These are phyloP conservation scores for Trematocara variabile DNA, from an alignment of 2,113 vertebrate species.

Conservation along the genomic window DNA sequence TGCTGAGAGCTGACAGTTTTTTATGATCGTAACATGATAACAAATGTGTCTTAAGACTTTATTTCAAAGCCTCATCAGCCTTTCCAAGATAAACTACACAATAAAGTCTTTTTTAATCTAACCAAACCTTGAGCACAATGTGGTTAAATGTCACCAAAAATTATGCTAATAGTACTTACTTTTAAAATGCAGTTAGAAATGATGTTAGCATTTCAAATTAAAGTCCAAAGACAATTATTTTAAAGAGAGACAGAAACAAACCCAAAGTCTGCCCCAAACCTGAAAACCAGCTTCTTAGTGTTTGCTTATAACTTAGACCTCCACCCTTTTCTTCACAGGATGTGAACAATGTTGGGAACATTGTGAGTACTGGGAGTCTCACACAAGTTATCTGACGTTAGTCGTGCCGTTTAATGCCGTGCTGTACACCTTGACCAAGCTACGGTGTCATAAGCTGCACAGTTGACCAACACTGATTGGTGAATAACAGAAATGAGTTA, in stretches of 20 bases:
- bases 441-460: not conserved
- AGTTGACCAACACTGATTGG: not conserved
- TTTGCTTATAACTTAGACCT: rapidly evolving
- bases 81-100: not conserved
- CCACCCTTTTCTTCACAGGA: not conserved
- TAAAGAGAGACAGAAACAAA: not conserved
- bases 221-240: not conserved
- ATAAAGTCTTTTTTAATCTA: not conserved
- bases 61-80: not conserved
- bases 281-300: not conserved
- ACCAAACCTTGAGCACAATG: not conserved
- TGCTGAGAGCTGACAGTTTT: not conserved
- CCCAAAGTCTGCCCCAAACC: not conserved
- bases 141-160: not conserved
- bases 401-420: not conserved
- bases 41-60: not conserved
- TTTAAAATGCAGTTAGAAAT: not conserved
- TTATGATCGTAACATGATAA: not conserved
- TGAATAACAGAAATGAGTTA: not conserved
- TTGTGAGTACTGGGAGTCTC: not conserved
- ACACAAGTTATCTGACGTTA: not conserved
- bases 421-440: not conserved
- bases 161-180: not conserved
- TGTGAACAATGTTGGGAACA: not conserved
- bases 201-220: not conserved